phyloP scores from a whole-genome alignment of 2,888 invertebrate genomes.

The Hedya salicella region DNA sequence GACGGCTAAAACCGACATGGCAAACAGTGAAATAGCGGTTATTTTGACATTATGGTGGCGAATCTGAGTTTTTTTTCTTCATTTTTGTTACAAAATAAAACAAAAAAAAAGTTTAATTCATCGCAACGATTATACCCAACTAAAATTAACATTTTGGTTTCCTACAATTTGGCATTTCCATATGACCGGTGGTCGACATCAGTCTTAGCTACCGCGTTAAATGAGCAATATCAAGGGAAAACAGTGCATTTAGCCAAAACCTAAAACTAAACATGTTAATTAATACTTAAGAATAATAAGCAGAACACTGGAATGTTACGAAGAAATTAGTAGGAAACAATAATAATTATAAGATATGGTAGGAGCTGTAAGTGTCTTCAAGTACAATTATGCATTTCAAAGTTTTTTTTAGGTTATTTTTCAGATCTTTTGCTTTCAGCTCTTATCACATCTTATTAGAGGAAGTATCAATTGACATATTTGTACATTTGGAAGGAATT shows the following conservation, averaged over 20 bases:
- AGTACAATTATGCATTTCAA: too few relatives aligned
- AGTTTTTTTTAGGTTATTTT: too few relatives aligned
- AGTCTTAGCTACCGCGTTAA: conserved; percentile 54
- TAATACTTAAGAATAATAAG: conserved; percentile 26
- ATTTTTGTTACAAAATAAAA: too few relatives aligned
- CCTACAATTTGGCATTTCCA: conserved; percentile 64
- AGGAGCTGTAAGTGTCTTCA: conserved; percentile 1
- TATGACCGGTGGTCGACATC: conserved; percentile 58
- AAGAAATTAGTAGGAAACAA: conserved; percentile 27
- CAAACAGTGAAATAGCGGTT: too few relatives aligned
- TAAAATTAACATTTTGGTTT: conserved; percentile 60
- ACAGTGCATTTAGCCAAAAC: conserved; percentile 36
- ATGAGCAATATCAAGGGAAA: conserved; percentile 48
- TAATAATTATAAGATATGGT: not conserved
- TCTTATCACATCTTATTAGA: conserved; percentile 12
- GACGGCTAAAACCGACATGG: too few relatives aligned
- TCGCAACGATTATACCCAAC: conserved; percentile 21
- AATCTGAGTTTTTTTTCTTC: too few relatives aligned
- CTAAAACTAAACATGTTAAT: conserved; percentile 41
- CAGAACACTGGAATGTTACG: conserved; percentile 43
- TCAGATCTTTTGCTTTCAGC: conserved; percentile 2
- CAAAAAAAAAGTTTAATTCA: not conserved
- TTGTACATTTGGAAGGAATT: conserved; percentile 84
- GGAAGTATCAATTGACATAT: conserved; percentile 80
- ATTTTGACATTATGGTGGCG: too few relatives aligned